Conservation (phyloP, 2,797 vertebrate genomes). For the Pangasius larnaudii region DNA sequence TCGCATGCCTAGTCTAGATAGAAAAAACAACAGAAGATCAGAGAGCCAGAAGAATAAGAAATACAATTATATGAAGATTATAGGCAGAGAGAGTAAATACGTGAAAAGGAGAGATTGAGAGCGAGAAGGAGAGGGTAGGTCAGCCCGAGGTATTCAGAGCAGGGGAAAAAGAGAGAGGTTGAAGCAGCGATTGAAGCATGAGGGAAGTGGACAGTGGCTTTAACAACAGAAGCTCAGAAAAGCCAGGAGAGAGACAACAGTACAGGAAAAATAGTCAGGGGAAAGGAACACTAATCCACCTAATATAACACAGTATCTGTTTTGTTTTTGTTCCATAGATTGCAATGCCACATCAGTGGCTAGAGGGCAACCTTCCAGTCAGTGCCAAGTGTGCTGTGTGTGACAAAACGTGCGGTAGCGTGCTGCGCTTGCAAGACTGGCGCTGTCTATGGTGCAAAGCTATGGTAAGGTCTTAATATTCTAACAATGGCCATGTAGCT, state of each 20-base stretch:
- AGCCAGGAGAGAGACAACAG: not conserved
- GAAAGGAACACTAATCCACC: not conserved
- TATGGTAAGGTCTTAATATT: slow-evolving; percentile 81
- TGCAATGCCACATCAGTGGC: slow-evolving; percentile 98
- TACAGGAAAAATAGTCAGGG: not conserved
- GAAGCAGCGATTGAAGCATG: not conserved
- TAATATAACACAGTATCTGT: slow-evolving; percentile 15
- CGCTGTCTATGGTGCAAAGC: slow-evolving; percentile 99
- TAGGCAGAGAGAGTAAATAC: not conserved
- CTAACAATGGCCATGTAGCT: not conserved
- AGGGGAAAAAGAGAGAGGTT: not conserved
- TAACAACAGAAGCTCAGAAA: not conserved
- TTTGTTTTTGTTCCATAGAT: slow-evolving; percentile 74
- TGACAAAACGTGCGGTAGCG: slow-evolving; percentile 97
- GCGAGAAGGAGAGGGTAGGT: not conserved
- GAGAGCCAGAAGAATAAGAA: not conserved
- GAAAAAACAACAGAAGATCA: not conserved
- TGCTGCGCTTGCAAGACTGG: slow-evolving; percentile 96
- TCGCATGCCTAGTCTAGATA: not conserved
- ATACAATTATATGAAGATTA: not conserved
- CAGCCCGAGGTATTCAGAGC: not conserved
- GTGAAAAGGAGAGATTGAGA: not conserved
- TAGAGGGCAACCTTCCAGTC: slow-evolving; percentile 96
- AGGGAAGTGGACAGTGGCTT: not conserved
- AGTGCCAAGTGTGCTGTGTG: slow-evolving; percentile 98